phyloP scores from a whole-genome alignment of 2,888 invertebrate species.

The Litoditis marina region DNA sequence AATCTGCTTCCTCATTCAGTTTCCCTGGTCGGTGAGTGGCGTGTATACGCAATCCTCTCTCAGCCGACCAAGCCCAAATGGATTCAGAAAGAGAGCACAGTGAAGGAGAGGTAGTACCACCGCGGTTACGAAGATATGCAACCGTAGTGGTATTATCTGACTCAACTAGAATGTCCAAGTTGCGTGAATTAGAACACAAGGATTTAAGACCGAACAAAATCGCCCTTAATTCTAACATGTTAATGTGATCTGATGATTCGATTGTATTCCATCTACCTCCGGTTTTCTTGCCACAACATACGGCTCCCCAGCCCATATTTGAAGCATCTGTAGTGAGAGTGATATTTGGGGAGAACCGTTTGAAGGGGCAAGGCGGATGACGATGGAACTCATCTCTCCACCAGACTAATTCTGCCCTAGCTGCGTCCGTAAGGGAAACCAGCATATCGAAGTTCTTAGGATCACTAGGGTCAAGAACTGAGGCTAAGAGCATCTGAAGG shows the following conservation, averaged over 20 bases:
- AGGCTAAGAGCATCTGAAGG: background rate
- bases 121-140: conserved; percentile 7
- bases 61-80: background rate
- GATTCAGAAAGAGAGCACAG: background rate
- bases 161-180: conserved; percentile 4
- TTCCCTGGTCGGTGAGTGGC: conserved; percentile 1
- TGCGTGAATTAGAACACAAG: background rate
- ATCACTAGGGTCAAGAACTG: background rate
- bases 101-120: conserved; percentile 1
- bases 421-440: background rate
- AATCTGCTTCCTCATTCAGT: conserved; percentile 5
- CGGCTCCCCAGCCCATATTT: conserved; percentile 6
- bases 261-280: conserved; percentile 6
- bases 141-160: conserved; percentile 9
- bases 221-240: conserved; percentile 7
- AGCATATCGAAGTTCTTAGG: no score
- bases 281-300: conserved; percentile 1
- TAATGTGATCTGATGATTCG: conserved; percentile 1
- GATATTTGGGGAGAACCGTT: background rate
- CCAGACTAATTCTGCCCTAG: background rate
- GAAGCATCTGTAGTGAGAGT: conserved; percentile 7
- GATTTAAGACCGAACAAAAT: conserved; percentile 4
- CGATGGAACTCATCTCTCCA: background rate
- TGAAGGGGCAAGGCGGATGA: background rate
- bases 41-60: background rate